A percentile compares a stretch with the other conserved stretches of the same genome.
These are phyloP conservation scores for Dasysyrphus tricinctus DNA, from an alignment of 2,888 invertebrate genomes.

Conservation along the genomic window DNA sequence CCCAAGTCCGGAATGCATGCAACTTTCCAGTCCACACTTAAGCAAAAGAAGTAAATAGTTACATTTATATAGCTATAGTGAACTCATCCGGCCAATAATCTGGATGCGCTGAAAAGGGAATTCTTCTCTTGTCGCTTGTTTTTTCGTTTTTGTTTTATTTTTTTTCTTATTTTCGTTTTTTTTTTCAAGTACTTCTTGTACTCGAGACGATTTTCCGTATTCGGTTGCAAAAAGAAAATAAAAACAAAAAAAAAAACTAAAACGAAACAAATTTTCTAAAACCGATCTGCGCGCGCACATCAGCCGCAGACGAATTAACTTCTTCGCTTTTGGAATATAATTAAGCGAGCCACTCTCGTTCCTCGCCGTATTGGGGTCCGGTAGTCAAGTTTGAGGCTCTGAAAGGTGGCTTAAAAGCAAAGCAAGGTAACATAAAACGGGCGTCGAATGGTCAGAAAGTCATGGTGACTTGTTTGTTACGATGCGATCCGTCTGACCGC, in stretches of 20 bases:
- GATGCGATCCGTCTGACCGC: slow-evolving; percentile 33
- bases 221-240: slow-evolving; percentile 33
- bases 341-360: slow-evolving; percentile 56
- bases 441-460: slow-evolving; percentile 65
- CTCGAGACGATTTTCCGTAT: slow-evolving; percentile 51
- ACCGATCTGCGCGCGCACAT: slow-evolving; percentile 51
- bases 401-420: slow-evolving; percentile 28
- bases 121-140: slow-evolving; percentile 42
- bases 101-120: slow-evolving; percentile 69
- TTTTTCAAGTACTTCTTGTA: slow-evolving; percentile 10
- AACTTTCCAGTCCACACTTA: slow-evolving; percentile 42
- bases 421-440: slow-evolving; percentile 52
- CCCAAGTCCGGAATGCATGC: slow-evolving; percentile 20
- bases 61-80: neutral
- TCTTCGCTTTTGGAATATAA: slow-evolving; percentile 71
- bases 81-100: slow-evolving; percentile 50
- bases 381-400: slow-evolving; percentile 41
- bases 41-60: neutral
- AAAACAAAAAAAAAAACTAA: slow-evolving; percentile 1
- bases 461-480: slow-evolving; percentile 48
- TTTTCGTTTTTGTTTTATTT: slow-evolving; percentile 22
- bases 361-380: slow-evolving; percentile 15
- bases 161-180: neutral
- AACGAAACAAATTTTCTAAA: slow-evolving; percentile 61
- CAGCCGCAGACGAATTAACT: slow-evolving; percentile 64